Conservation (phyloP, 2,888 invertebrate species). For the Leucoptera coffeella region DNA sequence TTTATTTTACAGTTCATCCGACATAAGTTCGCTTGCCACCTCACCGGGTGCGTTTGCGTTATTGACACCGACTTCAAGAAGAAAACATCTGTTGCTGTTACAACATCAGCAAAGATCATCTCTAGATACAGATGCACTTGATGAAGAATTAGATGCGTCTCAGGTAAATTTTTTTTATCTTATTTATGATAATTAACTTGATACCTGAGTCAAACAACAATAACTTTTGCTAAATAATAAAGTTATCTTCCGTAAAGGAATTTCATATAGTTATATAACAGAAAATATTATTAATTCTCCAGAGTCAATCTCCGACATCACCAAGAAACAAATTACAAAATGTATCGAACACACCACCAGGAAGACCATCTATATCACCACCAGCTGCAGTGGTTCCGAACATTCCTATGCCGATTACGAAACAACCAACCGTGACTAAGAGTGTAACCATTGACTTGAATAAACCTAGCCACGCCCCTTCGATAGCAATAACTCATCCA, state of each 20-base stretch:
- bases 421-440: slow-evolving; percentile 38
- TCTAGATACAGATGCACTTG: slow-evolving; percentile 76
- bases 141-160: slow-evolving; percentile 62
- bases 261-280: no score
- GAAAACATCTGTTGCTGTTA: slow-evolving; percentile 68
- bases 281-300: no score
- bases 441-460: slow-evolving; percentile 15
- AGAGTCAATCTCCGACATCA: slow-evolving; percentile 48
- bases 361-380: slow-evolving; percentile 33
- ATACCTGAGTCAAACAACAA: no score
- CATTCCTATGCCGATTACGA: slow-evolving; percentile 34
- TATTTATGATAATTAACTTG: no score
- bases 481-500: slow-evolving; percentile 55
- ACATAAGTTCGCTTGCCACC: slow-evolving; percentile 45
- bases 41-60: slow-evolving; percentile 53
- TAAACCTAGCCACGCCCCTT: slow-evolving; percentile 38
- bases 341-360: slow-evolving; percentile 23
- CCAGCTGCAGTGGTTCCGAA: slow-evolving; percentile 44
- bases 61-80: slow-evolving; percentile 71
- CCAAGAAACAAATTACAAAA: slow-evolving; percentile 44
- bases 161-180: no score
- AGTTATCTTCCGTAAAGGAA: no score
- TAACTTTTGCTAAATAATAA: no score
- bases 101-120: slow-evolving; percentile 84
- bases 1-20: slow-evolving; percentile 50